Percentiles rank a stretch among this genome's conserved stretches.
phyloP scores from a whole-genome alignment of 2,888 invertebrate genomes.

The Tachina lurida region DNA sequence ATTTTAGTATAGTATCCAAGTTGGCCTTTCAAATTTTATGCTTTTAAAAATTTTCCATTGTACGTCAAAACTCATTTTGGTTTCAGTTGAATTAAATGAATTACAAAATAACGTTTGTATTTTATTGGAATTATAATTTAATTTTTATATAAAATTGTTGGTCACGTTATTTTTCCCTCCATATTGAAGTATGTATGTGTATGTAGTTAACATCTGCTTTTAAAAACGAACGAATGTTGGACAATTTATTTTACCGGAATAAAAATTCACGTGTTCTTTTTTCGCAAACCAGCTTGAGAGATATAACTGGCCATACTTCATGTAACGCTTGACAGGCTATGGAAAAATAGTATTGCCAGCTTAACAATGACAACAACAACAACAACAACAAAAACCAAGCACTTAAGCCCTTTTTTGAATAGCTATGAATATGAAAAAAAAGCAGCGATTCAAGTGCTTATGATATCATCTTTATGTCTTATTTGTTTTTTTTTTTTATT shows the following conservation, averaged over 20 bases:
- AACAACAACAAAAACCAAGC: not conserved
- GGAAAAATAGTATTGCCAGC: constrained; percentile 40
- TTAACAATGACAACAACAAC: not conserved
- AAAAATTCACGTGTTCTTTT: constrained; percentile 43
- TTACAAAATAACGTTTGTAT: too few relatives aligned
- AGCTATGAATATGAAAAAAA: not conserved
- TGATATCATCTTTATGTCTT: constrained; percentile 57
- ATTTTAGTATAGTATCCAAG: too few relatives aligned
- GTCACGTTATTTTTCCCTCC: constrained; percentile 1
- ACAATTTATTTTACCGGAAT: not conserved
- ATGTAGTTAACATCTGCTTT: not conserved
- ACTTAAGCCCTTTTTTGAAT: constrained; percentile 27
- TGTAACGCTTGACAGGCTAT: constrained; percentile 39
- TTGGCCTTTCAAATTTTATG: too few relatives aligned
- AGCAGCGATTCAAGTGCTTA: constrained; percentile 18
- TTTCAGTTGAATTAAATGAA: too few relatives aligned
- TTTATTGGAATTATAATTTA: too few relatives aligned
- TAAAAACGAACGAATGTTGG: not conserved
- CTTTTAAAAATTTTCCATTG: too few relatives aligned
- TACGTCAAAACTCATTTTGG: too few relatives aligned
- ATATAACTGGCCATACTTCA: constrained; percentile 9
- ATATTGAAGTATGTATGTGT: not conserved
- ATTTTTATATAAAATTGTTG: not conserved
- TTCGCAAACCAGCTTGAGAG: constrained; percentile 18
- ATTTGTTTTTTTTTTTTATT: constrained; percentile 6